phyloP scores from a whole-genome alignment of 2,888 invertebrate species.

The Copidosoma aretas region DNA sequence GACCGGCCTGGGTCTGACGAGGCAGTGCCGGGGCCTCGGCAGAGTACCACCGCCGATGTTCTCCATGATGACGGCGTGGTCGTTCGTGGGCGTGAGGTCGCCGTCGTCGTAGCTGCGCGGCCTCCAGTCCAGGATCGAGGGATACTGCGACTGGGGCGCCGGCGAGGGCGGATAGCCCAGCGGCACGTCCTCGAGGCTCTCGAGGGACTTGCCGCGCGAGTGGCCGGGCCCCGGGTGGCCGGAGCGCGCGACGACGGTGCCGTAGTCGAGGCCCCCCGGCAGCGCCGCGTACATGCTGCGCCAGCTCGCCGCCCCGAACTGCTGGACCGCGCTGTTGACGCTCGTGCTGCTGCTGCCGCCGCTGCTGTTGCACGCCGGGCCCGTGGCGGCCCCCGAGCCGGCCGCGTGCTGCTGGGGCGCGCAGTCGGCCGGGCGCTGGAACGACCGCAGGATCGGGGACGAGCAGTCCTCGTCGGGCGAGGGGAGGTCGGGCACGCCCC shows the following conservation, averaged over 20 bases:
- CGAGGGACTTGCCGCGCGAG: slow-evolving; percentile 80
- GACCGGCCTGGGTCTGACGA: slow-evolving; percentile 81
- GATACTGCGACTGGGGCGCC: slow-evolving; percentile 51
- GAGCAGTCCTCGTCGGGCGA: slow-evolving; percentile 61
- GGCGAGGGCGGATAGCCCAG: slow-evolving; percentile 59
- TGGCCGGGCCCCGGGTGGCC: slow-evolving; percentile 52
- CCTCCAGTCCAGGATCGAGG: slow-evolving; percentile 67
- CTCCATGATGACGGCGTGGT: slow-evolving; percentile 67
- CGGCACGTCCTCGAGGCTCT: slow-evolving; percentile 80
- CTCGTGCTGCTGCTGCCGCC: slow-evolving; percentile 7
- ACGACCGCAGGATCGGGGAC: slow-evolving; percentile 59
- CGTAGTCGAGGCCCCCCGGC: slow-evolving; percentile 53
- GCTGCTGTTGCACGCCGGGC: neutral
- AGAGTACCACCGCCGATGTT: slow-evolving; percentile 81
- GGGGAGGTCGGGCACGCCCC: slow-evolving; percentile 58
- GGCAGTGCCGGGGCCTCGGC: slow-evolving; percentile 79
- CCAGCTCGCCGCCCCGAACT: slow-evolving; percentile 51
- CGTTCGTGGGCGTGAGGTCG: slow-evolving; percentile 89
- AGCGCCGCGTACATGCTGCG: slow-evolving; percentile 60
- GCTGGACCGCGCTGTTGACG: slow-evolving; percentile 38
- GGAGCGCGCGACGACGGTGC: slow-evolving; percentile 39
- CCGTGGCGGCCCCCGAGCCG: neutral
- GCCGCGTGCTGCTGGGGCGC: slow-evolving; percentile 4
- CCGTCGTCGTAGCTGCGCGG: slow-evolving; percentile 85
- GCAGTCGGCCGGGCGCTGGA: slow-evolving; percentile 48